Percentiles rank a stretch among this genome's conserved stretches.
These are phyloP conservation scores for Cynaeus angustus DNA, from an alignment of 2,888 invertebrate species.

Conservation along the genomic window DNA sequence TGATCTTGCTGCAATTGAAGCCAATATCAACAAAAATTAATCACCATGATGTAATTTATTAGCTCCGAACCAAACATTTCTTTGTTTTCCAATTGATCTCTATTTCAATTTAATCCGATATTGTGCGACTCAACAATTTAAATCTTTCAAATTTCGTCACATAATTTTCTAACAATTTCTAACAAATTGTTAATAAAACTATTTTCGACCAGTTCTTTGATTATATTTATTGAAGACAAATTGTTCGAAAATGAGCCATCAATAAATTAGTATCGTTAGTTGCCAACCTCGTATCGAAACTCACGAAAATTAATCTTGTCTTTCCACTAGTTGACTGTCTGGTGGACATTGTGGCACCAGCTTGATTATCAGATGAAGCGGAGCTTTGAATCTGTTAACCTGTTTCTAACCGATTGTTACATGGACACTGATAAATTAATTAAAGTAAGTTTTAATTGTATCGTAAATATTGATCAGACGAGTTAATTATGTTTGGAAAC, in stretches of 20 bases:
- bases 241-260: not conserved
- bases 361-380: conserved; percentile 1
- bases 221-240: not conserved
- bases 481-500: conserved; percentile 4
- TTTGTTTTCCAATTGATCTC: too few species aligned
- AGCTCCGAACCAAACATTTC: too few species aligned
- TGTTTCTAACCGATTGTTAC: conserved; percentile 9
- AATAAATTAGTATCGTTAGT: not conserved
- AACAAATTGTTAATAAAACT: too few species aligned
- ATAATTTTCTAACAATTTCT: too few species aligned
- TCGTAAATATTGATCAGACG: conserved; percentile 10
- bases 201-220: too few species aligned
- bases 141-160: too few species aligned
- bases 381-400: conserved; percentile 2
- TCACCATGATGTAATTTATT: too few species aligned
- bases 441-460: conserved; percentile 9
- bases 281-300: not conserved
- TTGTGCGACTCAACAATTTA: too few species aligned
- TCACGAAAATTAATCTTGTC: conserved; percentile 1
- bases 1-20: too few species aligned
- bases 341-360: not conserved
- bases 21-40: too few species aligned
- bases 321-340: not conserved
- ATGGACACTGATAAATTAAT: conserved; percentile 13
- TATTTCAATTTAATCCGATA: too few species aligned